These are phyloP conservation scores for Pyrgilauda ruficollis DNA, from an alignment of 2,113 vertebrate genomes.

Conservation along the genomic window DNA sequence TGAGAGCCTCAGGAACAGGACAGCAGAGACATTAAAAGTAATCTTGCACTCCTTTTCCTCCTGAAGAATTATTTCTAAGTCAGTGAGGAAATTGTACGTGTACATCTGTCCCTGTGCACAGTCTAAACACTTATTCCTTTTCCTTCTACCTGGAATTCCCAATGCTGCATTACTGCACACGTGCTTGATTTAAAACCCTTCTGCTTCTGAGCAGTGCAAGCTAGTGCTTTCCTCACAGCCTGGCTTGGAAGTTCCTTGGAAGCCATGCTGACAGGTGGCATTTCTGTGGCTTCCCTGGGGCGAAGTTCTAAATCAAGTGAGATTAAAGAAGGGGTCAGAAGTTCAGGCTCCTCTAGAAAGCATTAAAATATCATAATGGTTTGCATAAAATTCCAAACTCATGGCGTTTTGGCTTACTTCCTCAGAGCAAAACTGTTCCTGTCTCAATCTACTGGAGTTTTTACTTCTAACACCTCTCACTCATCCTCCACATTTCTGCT, in stretches of 20 bases:
- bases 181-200: neutral
- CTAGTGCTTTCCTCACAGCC: neutral
- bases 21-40: neutral
- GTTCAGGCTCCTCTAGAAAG: neutral
- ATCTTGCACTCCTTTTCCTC: neutral
- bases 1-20: neutral
- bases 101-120: neutral
- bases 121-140: neutral
- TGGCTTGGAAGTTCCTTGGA: neutral
- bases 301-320: neutral
- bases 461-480: neutral
- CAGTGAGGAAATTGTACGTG: neutral
- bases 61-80: neutral
- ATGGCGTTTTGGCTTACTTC: neutral
- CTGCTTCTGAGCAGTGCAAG: neutral
- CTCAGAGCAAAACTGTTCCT: neutral
- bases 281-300: neutral
- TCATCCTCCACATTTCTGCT: neutral
- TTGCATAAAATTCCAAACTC: neutral
- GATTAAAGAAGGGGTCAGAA: slow-evolving; percentile 13
- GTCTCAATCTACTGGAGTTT: neutral
- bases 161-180: neutral
- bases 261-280: slow-evolving; percentile 10
- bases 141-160: neutral
- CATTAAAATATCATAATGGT: neutral